Evolutionary conservation across 2,797 vertebrate genomes (phyloP).

Genomic region (Numenius phaeopus): DNA sequence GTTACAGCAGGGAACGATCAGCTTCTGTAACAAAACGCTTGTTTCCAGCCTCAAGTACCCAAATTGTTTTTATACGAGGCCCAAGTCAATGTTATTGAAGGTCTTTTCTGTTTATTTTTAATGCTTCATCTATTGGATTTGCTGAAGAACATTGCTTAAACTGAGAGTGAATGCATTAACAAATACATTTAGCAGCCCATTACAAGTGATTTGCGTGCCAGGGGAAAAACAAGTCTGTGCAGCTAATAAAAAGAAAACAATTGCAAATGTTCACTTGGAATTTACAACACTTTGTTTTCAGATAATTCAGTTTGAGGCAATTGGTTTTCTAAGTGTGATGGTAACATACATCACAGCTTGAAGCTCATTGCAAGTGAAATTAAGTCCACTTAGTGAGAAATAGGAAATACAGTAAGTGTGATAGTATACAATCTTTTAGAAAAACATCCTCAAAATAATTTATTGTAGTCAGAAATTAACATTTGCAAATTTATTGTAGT

Average conservation of each 20-base stretch:
- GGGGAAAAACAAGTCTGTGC: constrained; percentile 29
- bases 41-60: constrained; percentile 12
- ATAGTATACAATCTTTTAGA: background rate
- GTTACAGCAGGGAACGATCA: constrained; percentile 11
- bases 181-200: constrained; percentile 38
- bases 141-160: constrained; percentile 40
- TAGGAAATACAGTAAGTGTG: background rate
- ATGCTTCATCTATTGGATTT: constrained; percentile 25
- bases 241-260: constrained; percentile 61
- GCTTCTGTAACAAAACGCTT: constrained; percentile 21
- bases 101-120: constrained; percentile 41
- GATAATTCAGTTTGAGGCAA: constrained; percentile 41
- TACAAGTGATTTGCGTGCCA: constrained; percentile 17
- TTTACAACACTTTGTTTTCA: constrained; percentile 25
- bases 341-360: constrained; percentile 36
- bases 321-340: constrained; percentile 12
- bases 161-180: constrained; percentile 27
- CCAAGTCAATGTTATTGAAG: constrained; percentile 8
- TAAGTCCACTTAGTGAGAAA: constrained; percentile 4
- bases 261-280: constrained; percentile 38
- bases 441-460: background rate
- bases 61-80: constrained; percentile 26
- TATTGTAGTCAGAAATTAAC: background rate
- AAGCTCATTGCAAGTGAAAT: background rate
- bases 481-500: background rate